phyloP scores from a whole-genome alignment of 2,888 invertebrate species.

The Lydus trimaculatus region DNA sequence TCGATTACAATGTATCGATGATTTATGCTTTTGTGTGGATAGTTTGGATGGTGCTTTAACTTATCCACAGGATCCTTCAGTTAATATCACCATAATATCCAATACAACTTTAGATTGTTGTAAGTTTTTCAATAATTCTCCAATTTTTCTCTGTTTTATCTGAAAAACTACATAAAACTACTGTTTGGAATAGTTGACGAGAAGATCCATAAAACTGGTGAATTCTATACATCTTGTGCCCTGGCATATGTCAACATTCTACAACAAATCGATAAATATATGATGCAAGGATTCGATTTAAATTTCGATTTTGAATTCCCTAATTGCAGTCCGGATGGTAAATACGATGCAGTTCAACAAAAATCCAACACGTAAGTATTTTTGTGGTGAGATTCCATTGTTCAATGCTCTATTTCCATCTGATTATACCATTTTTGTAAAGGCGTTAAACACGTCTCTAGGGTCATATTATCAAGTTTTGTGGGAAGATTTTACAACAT shows the following conservation, averaged over 20 bases:
- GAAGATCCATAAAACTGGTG: conserved; percentile 51
- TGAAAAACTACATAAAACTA: conserved; percentile 2
- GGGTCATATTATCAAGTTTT: neutral
- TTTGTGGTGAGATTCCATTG: neutral
- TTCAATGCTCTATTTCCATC: neutral
- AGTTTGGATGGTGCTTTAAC: conserved; percentile 63
- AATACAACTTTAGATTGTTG: conserved; percentile 56
- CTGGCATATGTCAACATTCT: conserved; percentile 48
- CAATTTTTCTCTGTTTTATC: neutral
- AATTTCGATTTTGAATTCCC: conserved; percentile 53
- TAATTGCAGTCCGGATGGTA: conserved; percentile 64
- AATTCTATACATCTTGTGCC: conserved; percentile 61
- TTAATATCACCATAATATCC: conserved; percentile 52
- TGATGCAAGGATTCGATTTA: conserved; percentile 49
- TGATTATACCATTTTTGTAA: neutral
- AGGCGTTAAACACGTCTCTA: neutral
- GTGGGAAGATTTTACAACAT: neutral
- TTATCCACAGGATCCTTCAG: conserved; percentile 43
- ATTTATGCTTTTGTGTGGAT: conserved; percentile 70
- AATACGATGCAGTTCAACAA: conserved; percentile 60
- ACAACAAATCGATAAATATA: conserved; percentile 49
- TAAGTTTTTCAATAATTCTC: conserved; percentile 43
- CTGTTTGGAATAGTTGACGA: conserved; percentile 54
- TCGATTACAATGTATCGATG: conserved; percentile 69
- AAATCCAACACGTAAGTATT: conserved; percentile 48